Evolutionary conservation across 2,797 vertebrate genomes (phyloP).

Genomic region (Apodemus agrarius): DNA sequence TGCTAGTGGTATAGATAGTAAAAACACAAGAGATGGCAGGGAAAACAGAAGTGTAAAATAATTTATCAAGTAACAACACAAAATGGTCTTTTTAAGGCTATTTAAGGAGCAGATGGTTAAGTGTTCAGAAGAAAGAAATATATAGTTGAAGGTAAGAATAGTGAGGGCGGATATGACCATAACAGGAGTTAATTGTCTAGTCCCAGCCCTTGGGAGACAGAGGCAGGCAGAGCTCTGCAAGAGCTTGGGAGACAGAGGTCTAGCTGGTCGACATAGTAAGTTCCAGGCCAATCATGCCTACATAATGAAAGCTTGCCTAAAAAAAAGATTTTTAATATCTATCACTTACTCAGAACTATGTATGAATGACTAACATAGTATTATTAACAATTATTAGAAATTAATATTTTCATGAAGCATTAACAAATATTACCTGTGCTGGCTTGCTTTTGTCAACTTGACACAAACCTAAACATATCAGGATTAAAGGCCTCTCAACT

Average conservation of each 20-base stretch:
- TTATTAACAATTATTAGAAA: neutral
- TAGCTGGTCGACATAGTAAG: too few relatives aligned
- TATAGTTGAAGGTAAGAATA: neutral
- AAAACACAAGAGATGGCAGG: constrained; percentile 39
- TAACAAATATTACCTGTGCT: neutral
- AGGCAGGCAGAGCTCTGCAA: neutral
- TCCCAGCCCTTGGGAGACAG: neutral
- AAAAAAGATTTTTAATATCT: neutral
- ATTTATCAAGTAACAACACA: constrained; percentile 25
- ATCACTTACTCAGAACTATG: neutral
- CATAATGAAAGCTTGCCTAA: neutral
- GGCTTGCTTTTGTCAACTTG: neutral
- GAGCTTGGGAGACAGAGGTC: neutral
- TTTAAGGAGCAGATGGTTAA: neutral
- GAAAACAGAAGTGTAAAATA: constrained; percentile 46
- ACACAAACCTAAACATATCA: neutral
- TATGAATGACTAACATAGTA: neutral
- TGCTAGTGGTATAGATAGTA: neutral
- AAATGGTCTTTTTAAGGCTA: neutral
- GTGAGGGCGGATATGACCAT: neutral
- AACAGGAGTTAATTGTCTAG: neutral
- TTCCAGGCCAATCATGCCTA: neutral
- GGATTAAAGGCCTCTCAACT: neutral
- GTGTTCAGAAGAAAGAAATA: constrained; percentile 55
- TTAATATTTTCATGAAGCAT: neutral